These are phyloP conservation scores for Borostomias antarcticus DNA, from an alignment of 2,797 vertebrate species.

Conservation along the genomic window DNA sequence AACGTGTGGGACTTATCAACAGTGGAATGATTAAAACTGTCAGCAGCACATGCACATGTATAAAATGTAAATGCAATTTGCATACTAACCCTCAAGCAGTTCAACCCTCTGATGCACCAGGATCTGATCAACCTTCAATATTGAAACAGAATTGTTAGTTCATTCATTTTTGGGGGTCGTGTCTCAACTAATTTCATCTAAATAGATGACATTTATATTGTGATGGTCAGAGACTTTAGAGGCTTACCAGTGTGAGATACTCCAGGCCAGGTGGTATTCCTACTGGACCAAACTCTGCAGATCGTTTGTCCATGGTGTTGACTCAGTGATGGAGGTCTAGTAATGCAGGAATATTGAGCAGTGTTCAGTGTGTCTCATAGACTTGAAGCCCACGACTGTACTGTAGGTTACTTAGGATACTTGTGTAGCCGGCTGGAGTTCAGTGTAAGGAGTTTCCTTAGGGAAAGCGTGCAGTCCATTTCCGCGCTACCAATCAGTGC, in stretches of 20 bases:
- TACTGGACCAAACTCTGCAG: neutral
- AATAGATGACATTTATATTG: neutral
- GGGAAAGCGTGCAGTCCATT: too few species aligned
- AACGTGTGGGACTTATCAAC: neutral
- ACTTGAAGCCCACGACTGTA: too few species aligned
- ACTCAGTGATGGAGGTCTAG: neutral
- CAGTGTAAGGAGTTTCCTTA: too few species aligned
- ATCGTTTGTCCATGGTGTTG: neutral
- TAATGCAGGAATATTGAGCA: conserved; percentile 5
- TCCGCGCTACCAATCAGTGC: too few species aligned
- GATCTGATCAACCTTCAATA: conserved; percentile 69
- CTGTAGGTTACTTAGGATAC: too few species aligned
- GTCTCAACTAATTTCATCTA: too few species aligned
- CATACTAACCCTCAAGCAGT: conserved; percentile 61
- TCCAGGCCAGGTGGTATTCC: conserved; percentile 38
- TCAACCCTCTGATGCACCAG: conserved; percentile 72
- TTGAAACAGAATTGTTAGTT: neutral
- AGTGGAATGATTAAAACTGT: neutral
- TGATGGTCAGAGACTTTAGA: neutral
- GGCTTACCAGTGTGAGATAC: conserved; percentile 37
- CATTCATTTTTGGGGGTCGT: too few species aligned
- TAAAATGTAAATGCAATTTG: neutral
- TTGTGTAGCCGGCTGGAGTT: too few species aligned
- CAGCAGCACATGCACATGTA: too few species aligned
- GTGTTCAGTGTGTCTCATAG: too few species aligned